Evolutionary conservation across 37 sponge, comb jelly and placozoan species (phyloP), one percentile per base, ranked within the genome.

Genomic region (Haliclona indistincta): DNA sequence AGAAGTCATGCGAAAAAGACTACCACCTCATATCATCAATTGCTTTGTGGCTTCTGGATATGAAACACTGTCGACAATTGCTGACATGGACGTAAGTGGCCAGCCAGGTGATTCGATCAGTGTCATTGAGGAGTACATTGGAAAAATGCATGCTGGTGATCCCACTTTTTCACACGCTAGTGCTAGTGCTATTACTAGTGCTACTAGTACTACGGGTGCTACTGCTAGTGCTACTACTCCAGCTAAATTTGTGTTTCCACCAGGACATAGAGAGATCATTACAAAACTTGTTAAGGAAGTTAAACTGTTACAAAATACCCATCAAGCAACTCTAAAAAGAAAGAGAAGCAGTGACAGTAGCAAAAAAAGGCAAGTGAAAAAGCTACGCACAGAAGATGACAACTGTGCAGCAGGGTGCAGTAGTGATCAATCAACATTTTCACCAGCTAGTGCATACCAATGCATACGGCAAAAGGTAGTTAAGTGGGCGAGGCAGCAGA

Each of bases 1-100:
- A 38, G 5, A 32, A 1, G 10, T 77, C 26, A 77, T 77, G 77
- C n/a, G 3, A 20, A 56, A 38, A 43, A 77, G 34, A n/a, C 55
- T 76, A 1, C 65, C 76, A 29, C 36, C 26, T 34, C 66, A 77
- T 65, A 38, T 77, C 37, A 54, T 77, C 0, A 58, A 64, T 5
- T 64, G 67, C 53, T 2, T 77, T 45, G 2, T 65, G 4, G 67
- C 77, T 52, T 52, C 77, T 38, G 77, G 77, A 38, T 77, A 55
- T 64, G 67, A 77, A 25, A 64, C 55, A 30, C 33, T 49, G 25
- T 66, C 45, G 13, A 67, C 60, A 53, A 64, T 77, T 23, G 54
- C 55, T 15, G 20, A 41, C 35, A 75, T 47, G 67, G 54, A 66
- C 38, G 34, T 49, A 3, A 66, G 67, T 38, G 30, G 37, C 15